phyloP scores from a whole-genome alignment of 2,797 vertebrate species.

The Phataginus tetradactyla region DNA sequence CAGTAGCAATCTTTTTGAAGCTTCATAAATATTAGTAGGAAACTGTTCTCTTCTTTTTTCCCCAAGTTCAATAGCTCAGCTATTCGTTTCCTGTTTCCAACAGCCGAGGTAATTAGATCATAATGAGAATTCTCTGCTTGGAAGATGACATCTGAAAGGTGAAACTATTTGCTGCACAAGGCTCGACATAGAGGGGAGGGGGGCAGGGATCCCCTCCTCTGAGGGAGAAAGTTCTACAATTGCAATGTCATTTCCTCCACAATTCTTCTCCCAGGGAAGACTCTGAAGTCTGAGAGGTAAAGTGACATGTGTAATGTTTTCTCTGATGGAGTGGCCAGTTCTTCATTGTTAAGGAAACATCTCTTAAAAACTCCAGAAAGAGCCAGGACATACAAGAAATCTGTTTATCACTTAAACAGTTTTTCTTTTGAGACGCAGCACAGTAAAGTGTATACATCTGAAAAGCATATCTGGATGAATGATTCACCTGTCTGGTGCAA shows the following conservation, averaged over 20 bases:
- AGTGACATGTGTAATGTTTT: background rate
- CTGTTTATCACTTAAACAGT: background rate
- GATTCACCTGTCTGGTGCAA: background rate
- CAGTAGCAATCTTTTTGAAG: background rate
- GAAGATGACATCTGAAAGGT: conserved; percentile 59
- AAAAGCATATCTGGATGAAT: background rate
- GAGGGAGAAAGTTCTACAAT: background rate
- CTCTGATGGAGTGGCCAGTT: background rate
- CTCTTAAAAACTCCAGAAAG: background rate
- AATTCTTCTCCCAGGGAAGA: background rate
- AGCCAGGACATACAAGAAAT: background rate
- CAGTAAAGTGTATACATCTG: background rate
- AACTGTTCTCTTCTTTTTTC: background rate
- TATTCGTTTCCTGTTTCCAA: conserved; percentile 62
- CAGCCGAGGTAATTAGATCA: conserved; percentile 56
- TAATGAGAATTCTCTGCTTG: conserved; percentile 48
- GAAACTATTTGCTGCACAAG: conserved; percentile 12
- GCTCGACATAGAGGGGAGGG: background rate
- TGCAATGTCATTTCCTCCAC: background rate
- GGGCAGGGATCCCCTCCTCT: background rate
- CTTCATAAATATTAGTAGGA: conserved; percentile 46
- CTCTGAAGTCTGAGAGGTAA: background rate
- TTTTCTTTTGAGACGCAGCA: background rate
- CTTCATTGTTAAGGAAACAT: background rate
- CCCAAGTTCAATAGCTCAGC: conserved; percentile 62